A percentile compares a stretch with the other conserved stretches of the same genome.
Evolutionary conservation across 2,888 invertebrate species (phyloP).

Genomic region (Agrotis clavis): DNA sequence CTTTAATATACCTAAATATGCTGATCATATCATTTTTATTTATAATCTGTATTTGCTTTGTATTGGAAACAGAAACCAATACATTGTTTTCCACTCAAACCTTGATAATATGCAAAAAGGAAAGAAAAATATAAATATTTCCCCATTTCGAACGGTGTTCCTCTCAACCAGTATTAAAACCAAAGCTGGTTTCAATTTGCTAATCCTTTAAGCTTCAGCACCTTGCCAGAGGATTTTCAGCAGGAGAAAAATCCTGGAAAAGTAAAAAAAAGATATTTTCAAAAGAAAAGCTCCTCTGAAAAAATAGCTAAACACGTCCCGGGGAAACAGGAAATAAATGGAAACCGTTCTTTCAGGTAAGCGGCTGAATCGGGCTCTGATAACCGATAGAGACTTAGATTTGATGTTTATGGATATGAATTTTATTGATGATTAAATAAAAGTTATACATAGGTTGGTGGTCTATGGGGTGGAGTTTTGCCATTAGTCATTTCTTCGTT

Average conservation of each 20-base stretch:
- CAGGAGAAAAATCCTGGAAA: constrained; percentile 45
- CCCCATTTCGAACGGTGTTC: constrained; percentile 23
- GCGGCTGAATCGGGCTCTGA: constrained; percentile 65
- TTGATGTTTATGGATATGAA: constrained; percentile 35
- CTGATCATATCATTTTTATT: too few species aligned
- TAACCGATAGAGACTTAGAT: constrained; percentile 58
- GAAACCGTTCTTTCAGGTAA: constrained; percentile 71
- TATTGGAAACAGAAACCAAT: background rate
- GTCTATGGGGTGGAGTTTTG: too few species aligned
- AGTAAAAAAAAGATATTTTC: constrained; percentile 42
- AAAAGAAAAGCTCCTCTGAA: constrained; percentile 65
- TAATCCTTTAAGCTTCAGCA: constrained; percentile 60
- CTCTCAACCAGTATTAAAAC: constrained; percentile 28
- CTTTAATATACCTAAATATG: too few species aligned
- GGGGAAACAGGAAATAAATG: constrained; percentile 71
- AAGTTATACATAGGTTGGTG: too few species aligned
- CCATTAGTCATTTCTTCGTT: too few species aligned
- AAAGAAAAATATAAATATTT: constrained; percentile 21
- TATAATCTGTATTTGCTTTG: too few species aligned
- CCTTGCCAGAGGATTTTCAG: constrained; percentile 39
- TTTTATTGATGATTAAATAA: background rate
- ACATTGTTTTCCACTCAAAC: constrained; percentile 2
- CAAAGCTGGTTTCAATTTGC: constrained; percentile 40
- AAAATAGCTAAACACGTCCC: constrained; percentile 69
- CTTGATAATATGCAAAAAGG: background rate